Conservation (phyloP, 2,888 invertebrate genomes). For the Tenthredo amoena region DNA sequence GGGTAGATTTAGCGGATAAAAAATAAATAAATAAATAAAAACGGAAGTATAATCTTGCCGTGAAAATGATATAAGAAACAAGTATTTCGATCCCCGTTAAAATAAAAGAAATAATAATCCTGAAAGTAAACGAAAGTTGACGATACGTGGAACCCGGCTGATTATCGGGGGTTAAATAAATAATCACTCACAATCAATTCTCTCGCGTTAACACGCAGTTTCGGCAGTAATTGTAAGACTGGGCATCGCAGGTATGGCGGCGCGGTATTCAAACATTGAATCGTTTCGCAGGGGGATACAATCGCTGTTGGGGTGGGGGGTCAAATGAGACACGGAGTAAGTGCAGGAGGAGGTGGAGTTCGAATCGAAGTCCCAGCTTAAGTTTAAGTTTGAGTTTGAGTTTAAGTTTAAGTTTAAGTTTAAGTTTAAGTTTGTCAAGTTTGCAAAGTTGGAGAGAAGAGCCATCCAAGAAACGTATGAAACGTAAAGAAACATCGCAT, state of each 20-base stretch:
- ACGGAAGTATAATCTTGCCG: neutral
- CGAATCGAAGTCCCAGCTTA: neutral
- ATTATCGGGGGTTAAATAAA: conserved; percentile 4
- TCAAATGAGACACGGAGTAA: conserved; percentile 55
- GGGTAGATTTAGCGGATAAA: neutral
- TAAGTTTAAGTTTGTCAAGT: neutral
- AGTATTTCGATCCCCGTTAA: neutral
- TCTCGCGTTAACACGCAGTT: conserved; percentile 64
- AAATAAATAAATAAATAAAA: neutral
- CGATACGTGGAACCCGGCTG: neutral
- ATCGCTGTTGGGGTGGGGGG: conserved; percentile 53
- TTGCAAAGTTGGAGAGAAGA: neutral
- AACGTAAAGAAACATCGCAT: conserved; percentile 54
- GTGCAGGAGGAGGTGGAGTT: conserved; percentile 21
- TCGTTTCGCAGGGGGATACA: conserved; percentile 49
- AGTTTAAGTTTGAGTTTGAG: conserved; percentile 58
- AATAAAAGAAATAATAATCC: neutral
- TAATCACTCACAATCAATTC: conserved; percentile 48
- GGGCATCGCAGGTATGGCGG: conserved; percentile 71
- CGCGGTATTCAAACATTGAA: conserved; percentile 74
- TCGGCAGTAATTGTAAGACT: conserved; percentile 74
- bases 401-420: conserved; percentile 54
- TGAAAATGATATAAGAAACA: neutral
- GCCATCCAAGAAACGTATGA: neutral
- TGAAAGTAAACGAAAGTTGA: conserved; percentile 20